A percentile compares a stretch with the other conserved stretches of the same genome.
phyloP scores from a whole-genome alignment of 2,113 vertebrate species.

The Ia io region DNA sequence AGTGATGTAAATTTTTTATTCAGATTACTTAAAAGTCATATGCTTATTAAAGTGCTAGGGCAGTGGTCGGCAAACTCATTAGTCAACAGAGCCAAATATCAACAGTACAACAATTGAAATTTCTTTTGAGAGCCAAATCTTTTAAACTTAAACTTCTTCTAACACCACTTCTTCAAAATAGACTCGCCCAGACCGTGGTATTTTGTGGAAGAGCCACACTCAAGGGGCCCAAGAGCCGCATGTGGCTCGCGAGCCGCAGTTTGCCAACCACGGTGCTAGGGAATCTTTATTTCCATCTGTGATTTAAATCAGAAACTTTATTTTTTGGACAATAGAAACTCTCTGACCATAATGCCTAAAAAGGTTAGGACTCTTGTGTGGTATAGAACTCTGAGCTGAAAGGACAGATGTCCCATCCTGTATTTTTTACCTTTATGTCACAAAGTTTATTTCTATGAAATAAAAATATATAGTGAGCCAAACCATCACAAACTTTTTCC shows the following conservation, averaged over 20 bases:
- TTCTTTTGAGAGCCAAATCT: too few species aligned
- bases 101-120: too few species aligned
- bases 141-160: too few species aligned
- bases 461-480: slow-evolving; percentile 32
- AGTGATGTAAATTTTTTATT: slow-evolving; percentile 11
- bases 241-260: too few species aligned
- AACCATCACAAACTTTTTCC: not conserved
- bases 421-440: slow-evolving; percentile 23
- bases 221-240: too few species aligned
- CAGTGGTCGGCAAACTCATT: too few species aligned
- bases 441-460: slow-evolving; percentile 30
- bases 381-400: not conserved
- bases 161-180: too few species aligned
- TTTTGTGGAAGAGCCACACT: too few species aligned
- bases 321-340: not conserved
- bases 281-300: slow-evolving; percentile 36
- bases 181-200: too few species aligned
- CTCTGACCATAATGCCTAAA: not conserved
- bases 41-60: slow-evolving; percentile 26
- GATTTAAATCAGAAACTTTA: slow-evolving; percentile 36
- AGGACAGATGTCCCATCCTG: not conserved
- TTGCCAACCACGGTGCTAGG: not conserved
- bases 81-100: too few species aligned
- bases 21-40: slow-evolving; percentile 14
- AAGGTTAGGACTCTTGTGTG: not conserved